These are phyloP conservation scores for Chymomyza procnemis DNA, from an alignment of 2,888 invertebrate genomes.

Conservation along the genomic window DNA sequence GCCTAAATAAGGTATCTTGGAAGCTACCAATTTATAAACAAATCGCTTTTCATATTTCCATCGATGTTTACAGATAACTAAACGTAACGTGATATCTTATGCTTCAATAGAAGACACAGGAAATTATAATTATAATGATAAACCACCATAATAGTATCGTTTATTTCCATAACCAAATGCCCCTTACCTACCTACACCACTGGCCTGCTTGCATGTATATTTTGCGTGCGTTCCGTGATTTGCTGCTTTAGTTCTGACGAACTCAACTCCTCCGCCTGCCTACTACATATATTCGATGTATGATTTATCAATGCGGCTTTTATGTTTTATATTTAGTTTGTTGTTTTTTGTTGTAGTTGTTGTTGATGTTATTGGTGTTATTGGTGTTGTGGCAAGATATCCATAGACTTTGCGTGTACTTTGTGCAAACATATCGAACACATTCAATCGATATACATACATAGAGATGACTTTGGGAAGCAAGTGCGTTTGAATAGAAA, in stretches of 20 bases:
- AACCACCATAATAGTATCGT: too few species aligned
- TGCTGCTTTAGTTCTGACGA: conserved; percentile 44
- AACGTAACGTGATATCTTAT: too few species aligned
- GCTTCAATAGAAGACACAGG: too few species aligned
- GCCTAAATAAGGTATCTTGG: too few species aligned
- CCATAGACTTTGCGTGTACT: background rate
- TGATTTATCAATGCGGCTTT: conserved; percentile 57
- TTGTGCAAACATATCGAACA: conserved; percentile 6
- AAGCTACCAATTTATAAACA: too few species aligned
- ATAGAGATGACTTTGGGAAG: background rate
- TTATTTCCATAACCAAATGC: too few species aligned
- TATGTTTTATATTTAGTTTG: conserved; percentile 62
- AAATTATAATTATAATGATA: too few species aligned
- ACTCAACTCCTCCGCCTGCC: background rate
- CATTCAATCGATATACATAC: background rate
- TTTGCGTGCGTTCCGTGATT: conserved; percentile 50
- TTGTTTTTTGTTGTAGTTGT: conserved; percentile 7
- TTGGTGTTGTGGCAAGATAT: conserved; percentile 1
- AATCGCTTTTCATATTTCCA: too few species aligned
- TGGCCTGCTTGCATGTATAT: background rate
- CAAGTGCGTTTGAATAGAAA: background rate
- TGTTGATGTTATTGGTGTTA: too few species aligned
- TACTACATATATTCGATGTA: conserved; percentile 24
- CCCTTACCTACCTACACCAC: too few species aligned
- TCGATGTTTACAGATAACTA: too few species aligned